These are phyloP conservation scores for Ochlodes sylvanus DNA, from an alignment of 2,888 invertebrate genomes.

Conservation along the genomic window DNA sequence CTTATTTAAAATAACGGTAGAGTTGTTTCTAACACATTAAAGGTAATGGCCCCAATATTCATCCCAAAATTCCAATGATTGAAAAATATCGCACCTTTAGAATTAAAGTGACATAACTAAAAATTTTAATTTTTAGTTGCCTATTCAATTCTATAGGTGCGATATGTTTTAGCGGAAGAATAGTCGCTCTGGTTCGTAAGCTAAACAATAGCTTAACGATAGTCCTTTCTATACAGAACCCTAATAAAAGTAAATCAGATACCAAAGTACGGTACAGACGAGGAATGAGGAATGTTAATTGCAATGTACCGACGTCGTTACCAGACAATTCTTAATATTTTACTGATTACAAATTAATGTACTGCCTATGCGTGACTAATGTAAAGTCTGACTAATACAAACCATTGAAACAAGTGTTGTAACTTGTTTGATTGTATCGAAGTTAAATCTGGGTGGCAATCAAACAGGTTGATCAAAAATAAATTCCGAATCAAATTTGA, in stretches of 20 bases:
- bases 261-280: constrained; percentile 53
- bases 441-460: background rate
- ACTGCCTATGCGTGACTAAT: constrained; percentile 26
- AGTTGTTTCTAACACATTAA: no score
- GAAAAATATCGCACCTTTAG: no score
- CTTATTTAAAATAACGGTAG: no score
- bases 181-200: no score
- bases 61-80: no score
- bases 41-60: no score
- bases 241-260: constrained; percentile 55
- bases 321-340: constrained; percentile 34
- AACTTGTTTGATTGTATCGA: constrained; percentile 21
- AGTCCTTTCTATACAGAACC: background rate
- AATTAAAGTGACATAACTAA: no score
- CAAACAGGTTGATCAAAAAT: constrained; percentile 13
- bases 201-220: no score
- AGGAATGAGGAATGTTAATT: constrained; percentile 49
- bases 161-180: no score
- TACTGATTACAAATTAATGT: constrained; percentile 23
- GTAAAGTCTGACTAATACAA: constrained; percentile 13
- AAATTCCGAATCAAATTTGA: background rate
- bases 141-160: no score
- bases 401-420: constrained; percentile 21
- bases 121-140: no score
- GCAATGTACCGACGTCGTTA: constrained; percentile 36